Percentiles rank a stretch among this genome's conserved stretches.
phyloP scores from a whole-genome alignment of 2,113 vertebrate genomes.

The Charina bottae region DNA sequence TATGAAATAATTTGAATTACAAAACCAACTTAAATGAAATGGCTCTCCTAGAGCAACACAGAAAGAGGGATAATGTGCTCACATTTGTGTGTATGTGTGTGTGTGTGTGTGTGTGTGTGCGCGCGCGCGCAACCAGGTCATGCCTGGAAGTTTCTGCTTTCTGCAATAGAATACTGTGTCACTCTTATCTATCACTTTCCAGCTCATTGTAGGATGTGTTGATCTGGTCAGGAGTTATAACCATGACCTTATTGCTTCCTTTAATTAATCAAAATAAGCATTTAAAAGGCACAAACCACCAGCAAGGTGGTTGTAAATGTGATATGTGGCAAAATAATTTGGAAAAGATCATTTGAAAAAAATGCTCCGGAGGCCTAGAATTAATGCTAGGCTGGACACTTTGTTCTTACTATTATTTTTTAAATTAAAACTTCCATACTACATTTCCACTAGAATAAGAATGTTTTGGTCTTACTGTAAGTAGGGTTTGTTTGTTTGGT shows the following conservation, averaged over 20 bases:
- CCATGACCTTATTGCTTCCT: background rate
- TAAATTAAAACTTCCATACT: background rate
- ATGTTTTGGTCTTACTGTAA: background rate
- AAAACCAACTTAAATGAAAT: slow-evolving; percentile 62
- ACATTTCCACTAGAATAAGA: background rate
- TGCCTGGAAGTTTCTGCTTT: slow-evolving; percentile 66
- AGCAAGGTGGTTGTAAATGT: background rate
- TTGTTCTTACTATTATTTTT: background rate
- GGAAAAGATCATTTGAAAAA: background rate
- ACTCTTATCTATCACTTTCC: slow-evolving; percentile 53
- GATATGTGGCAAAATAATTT: background rate
- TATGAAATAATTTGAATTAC: slow-evolving; percentile 64
- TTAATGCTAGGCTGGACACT: background rate
- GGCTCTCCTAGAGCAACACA: slow-evolving; percentile 52
- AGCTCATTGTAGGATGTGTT: background rate
- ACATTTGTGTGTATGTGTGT: slow-evolving; percentile 24
- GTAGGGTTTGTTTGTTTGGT: background rate
- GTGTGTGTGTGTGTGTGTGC: no score
- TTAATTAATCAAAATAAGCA: background rate
- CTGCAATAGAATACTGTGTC: slow-evolving; percentile 61
- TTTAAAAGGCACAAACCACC: background rate
- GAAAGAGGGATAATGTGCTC: background rate
- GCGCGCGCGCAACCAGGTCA: slow-evolving; percentile 51
- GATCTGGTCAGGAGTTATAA: background rate
- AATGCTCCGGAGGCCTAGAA: background rate